Evolutionary conservation across 2,113 vertebrate genomes (phyloP), one percentile per base, ranked within the genome.

Genomic region (Sebastes fasciatus): DNA sequence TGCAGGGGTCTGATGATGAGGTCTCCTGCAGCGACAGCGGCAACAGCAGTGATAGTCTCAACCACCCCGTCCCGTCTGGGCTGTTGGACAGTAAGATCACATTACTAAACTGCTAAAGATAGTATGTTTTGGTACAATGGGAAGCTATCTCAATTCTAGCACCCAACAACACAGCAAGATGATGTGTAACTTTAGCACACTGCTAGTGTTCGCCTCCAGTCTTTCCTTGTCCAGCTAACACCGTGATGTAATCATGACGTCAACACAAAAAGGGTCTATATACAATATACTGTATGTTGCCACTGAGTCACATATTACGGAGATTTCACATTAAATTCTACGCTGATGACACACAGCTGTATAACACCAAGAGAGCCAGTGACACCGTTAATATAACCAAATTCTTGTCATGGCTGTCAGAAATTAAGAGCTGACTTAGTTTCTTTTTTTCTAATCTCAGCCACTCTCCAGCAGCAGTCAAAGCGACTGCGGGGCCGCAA

Each of bases 21-120:
- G 93, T 97, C 81, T 99, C 97, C 81, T 97, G 97, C 95, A 97
- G 98, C 66, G 98, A 99, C 92, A 99, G 98, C n/a, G 97, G 96
- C 80, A 97, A 99, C 95, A 99, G 97, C 78, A 97, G 97, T 7
- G 98, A 99, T 70, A 99, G 98, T 14, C 95, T 98, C 84, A 98
- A 98, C 91, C 96, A 89, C 77, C 96, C 97, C 0, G 96, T 97
- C 70, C 96, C 96, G 72, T 96, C 97, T 0, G 96, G 88, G 85
- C 96, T 96, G 85, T 96, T 97, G 84, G 96, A 97, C 52, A 95
- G 98, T 99, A 95, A 97, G 98, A 58, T 3, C 82, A 75, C 67
- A 62, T 17, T 21, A 9, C 49, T 34, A 4, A 26, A 8, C 21
- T 2, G 51, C 5, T 48, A 51, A 26, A n/a, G n/a, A 8, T 43